phyloP scores from a whole-genome alignment of 2,797 vertebrate genomes.

The Sebastes diaconus region DNA sequence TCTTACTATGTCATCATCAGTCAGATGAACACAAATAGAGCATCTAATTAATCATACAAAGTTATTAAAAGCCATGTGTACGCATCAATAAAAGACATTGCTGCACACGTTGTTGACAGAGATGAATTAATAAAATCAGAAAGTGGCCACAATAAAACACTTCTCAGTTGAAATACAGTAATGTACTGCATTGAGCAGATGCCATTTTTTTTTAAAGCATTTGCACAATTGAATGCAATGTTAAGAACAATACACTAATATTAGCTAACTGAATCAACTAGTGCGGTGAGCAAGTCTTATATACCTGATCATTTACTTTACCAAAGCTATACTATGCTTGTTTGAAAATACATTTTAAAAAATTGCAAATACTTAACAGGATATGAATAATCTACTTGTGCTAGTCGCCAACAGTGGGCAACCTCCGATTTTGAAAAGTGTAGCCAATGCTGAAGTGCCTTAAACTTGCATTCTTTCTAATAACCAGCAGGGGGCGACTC shows the following conservation, averaged over 20 bases:
- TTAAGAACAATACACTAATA: background rate
- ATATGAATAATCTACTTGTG: background rate
- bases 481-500: too few relatives aligned
- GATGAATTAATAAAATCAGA: background rate
- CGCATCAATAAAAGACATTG: background rate
- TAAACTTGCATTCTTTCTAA: too few relatives aligned
- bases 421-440: too few relatives aligned
- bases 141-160: background rate
- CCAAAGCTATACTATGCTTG: too few relatives aligned
- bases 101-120: background rate
- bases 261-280: background rate
- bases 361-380: background rate
- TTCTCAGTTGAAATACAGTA: background rate
- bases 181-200: background rate
- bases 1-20: background rate
- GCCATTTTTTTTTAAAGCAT: background rate
- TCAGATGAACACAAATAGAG: background rate
- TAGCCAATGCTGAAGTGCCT: too few relatives aligned
- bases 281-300: background rate
- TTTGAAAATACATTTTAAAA: too few relatives aligned
- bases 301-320: background rate
- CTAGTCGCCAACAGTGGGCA: background rate
- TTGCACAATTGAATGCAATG: background rate
- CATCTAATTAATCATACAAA: slow-evolving; percentile 18
- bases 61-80: background rate